Evolutionary conservation across 1,140 invertebrate genomes (phyloP), one percentile per base, ranked within the genome.

Genomic region (Luehdorfia chinensis): DNA sequence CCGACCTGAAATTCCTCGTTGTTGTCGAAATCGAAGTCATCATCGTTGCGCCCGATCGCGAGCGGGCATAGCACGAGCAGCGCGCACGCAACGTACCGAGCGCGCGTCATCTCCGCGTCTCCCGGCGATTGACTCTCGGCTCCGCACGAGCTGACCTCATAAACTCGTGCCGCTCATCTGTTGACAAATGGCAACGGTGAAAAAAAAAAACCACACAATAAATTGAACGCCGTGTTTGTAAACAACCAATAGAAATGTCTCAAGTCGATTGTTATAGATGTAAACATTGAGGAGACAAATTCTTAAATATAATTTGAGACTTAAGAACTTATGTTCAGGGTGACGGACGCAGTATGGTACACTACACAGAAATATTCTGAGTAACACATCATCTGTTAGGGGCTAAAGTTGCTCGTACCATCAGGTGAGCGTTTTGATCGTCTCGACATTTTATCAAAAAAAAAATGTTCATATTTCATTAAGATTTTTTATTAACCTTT

Each of bases 21-120:
- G 59, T 77, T 78, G 53, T 87, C 86, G 50, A 87, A 87, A 12
- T 81, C 86, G 59, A 88, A 87, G 71, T 88, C 87, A 59, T 85
- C 84, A 48, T 88, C 86, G 55, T 76, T 75, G 39, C 77, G 57
- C 33, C 65, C 75, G 18, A 83, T 66, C 23, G 77, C 75, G 13
- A 75, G 64, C 18, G 76, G 71, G 52, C 69, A 79, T 48, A 78
- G 56, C 56, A 77, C 50, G 19, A 84, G 66, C 25, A 80, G 44
- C 30, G 68, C 67, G 47, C 70, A 76, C 41, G 65, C 68, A 15
- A 78, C 12, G 19, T n/a, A 11, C 49, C 66, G 59, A 59, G 59
- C 55, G 36, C 61, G 60, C 58, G 55, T 69, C 81, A 81, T 84
- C 23, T 62, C 46, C 44, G 53, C 55, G 43, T 47, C 53, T 12